These are phyloP conservation scores for Umimayanthus chanpuru DNA, from an alignment of 92 coral and sea anemone genomes.

Conservation along the genomic window DNA sequence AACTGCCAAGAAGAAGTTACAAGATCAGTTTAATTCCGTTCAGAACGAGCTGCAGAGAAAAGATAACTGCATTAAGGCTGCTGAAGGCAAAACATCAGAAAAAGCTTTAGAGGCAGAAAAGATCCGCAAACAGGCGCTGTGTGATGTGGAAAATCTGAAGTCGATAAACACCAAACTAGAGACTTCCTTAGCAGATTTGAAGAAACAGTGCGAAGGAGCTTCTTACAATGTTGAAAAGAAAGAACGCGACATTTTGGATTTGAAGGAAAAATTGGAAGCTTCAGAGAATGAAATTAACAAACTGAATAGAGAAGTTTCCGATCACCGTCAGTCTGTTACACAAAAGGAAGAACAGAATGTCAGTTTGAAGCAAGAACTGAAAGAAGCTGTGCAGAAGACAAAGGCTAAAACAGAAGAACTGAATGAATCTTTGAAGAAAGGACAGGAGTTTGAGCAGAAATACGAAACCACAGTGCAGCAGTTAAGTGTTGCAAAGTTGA, in stretches of 20 bases:
- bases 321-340: conserved; percentile 36
- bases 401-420: conserved; percentile 52
- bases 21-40: conserved; percentile 51
- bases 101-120: conserved; percentile 55
- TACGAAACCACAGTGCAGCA: conserved; percentile 55
- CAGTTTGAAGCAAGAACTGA: conserved; percentile 49
- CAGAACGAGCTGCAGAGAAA: conserved; percentile 57
- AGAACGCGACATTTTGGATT: conserved; percentile 51
- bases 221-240: conserved; percentile 42
- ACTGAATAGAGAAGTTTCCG: conserved; percentile 36
- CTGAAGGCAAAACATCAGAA: conserved; percentile 52
- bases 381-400: conserved; percentile 42
- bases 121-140: conserved; percentile 53
- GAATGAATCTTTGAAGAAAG: conserved; percentile 28
- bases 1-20: conserved; percentile 52
- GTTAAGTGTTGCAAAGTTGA: conserved; percentile 29
- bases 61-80: conserved; percentile 47
- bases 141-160: conserved; percentile 62
- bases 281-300: conserved; percentile 50
- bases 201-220: conserved; percentile 42
- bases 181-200: conserved; percentile 49
- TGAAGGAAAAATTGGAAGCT: conserved; percentile 53
- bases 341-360: conserved; percentile 46
- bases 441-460: conserved; percentile 47
- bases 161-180: conserved; percentile 54